Evolutionary conservation across 2,113 vertebrate genomes (phyloP).

Genomic region (Galbula dea): DNA sequence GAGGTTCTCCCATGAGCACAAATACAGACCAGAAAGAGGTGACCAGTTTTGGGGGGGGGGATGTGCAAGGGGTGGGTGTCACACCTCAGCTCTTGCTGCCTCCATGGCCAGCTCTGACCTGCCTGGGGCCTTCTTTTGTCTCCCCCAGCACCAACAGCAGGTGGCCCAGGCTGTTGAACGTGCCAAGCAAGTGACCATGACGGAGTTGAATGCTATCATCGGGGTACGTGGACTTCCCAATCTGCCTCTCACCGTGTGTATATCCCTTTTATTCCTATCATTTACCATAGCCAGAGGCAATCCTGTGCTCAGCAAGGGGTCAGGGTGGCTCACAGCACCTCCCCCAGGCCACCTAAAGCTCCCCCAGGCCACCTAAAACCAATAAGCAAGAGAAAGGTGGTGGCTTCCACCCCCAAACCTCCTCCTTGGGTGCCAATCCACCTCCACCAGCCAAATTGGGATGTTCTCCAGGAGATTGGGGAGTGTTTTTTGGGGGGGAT

Average conservation of each 20-base stretch:
- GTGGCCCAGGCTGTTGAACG: slow-evolving; percentile 97
- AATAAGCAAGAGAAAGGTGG: accelerated
- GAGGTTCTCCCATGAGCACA: not conserved
- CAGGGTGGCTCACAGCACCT: not conserved
- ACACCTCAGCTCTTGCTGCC: accelerated
- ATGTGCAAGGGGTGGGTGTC: too few relatives aligned
- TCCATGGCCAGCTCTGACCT: not conserved
- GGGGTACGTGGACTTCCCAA: slow-evolving; percentile 99
- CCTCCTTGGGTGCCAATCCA: accelerated
- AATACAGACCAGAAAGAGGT: too few relatives aligned
- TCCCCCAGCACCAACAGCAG: slow-evolving; percentile 93
- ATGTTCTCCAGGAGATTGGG: accelerated
- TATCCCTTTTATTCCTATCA: slow-evolving; percentile 91
- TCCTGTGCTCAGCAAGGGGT: slow-evolving; percentile 64
- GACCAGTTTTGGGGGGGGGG: accelerated
- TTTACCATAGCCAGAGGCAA: slow-evolving; percentile 77
- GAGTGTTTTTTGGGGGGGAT: not conserved
- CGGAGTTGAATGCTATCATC: slow-evolving; percentile 99
- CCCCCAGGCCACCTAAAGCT: not conserved
- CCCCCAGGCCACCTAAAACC: not conserved
- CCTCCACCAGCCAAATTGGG: not conserved
- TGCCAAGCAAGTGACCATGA: slow-evolving; percentile 98
- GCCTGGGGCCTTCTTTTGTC: not conserved
- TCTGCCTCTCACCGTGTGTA: slow-evolving; percentile 99
- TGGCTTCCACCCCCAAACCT: not conserved